Conservation (phyloP, 2,797 vertebrate genomes). For the Phataginus tricuspis region DNA sequence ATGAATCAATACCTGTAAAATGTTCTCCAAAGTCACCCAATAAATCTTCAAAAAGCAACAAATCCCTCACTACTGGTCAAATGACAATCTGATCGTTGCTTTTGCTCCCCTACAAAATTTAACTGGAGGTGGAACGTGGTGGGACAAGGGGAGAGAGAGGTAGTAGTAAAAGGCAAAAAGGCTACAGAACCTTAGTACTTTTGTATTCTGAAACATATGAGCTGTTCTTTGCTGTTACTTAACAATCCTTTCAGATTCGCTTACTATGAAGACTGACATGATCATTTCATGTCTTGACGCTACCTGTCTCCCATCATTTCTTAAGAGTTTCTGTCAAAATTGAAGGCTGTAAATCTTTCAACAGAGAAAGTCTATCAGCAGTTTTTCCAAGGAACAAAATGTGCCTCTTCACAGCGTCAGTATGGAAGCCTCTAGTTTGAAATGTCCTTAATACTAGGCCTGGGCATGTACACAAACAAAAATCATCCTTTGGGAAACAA, state of each 20-base stretch:
- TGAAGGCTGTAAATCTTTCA: constrained; percentile 59
- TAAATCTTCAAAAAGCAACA: background rate
- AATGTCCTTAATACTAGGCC: background rate
- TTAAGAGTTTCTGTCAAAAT: constrained; percentile 67
- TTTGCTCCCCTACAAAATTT: background rate
- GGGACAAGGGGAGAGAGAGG: background rate
- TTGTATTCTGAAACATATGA: background rate
- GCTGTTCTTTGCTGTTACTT: background rate
- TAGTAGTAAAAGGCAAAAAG: background rate
- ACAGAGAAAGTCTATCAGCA: constrained; percentile 68
- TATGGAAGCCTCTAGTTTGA: background rate
- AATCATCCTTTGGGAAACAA: background rate
- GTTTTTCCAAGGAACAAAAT: constrained; percentile 61
- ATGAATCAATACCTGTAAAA: background rate
- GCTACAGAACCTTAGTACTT: background rate
- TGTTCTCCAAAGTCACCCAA: background rate
- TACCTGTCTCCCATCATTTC: constrained; percentile 37
- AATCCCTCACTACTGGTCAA: background rate
- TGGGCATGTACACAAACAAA: background rate
- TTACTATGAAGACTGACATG: background rate
- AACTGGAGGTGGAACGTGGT: background rate
- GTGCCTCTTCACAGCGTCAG: constrained; percentile 34
- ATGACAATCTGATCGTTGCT: background rate
- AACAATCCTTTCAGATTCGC: background rate
- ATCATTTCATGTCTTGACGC: constrained; percentile 40